A percentile compares a stretch with the other conserved stretches of the same genome.
Conservation (phyloP, 2,888 invertebrate genomes). For the Nycteola revayana region DNA sequence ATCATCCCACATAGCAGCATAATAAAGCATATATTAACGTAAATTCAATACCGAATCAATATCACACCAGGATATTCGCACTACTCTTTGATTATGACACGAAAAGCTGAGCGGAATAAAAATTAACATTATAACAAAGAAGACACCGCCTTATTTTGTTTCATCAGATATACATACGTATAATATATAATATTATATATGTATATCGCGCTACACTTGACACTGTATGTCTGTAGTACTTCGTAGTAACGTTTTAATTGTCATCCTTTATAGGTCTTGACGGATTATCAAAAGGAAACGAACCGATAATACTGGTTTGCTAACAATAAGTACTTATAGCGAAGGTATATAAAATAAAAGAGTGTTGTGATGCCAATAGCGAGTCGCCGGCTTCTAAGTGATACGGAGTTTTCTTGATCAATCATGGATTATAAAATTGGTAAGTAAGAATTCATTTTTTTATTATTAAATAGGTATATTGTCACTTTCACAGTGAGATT, state of each 20-base stretch:
- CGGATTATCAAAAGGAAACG: slow-evolving; percentile 53
- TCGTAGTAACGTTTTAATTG: slow-evolving; percentile 19
- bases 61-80: slow-evolving; percentile 25
- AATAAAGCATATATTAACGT: too few species aligned
- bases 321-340: slow-evolving; percentile 28
- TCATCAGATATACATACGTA: too few species aligned
- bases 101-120: slow-evolving; percentile 25
- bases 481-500: too few species aligned
- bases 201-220: too few species aligned
- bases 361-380: slow-evolving; percentile 27
- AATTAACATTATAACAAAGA: slow-evolving; percentile 12
- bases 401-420: slow-evolving; percentile 10
- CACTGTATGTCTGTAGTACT: too few species aligned
- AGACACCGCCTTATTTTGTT: slow-evolving; percentile 2
- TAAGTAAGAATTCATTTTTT: too few species aligned
- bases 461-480: too few species aligned
- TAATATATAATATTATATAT: too few species aligned
- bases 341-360: slow-evolving; percentile 44
- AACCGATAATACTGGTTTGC: slow-evolving; percentile 37
- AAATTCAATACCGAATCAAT: slow-evolving; percentile 22
- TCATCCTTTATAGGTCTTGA: slow-evolving; percentile 41
- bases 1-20: not conserved
- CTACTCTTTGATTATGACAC: slow-evolving; percentile 14
- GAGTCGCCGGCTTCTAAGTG: slow-evolving; percentile 8
- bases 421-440: slow-evolving; percentile 47